Evolutionary conservation across 2,888 invertebrate species (phyloP), one percentile per base, ranked within the genome.

Genomic region (Synanthedon myopaeformis): DNA sequence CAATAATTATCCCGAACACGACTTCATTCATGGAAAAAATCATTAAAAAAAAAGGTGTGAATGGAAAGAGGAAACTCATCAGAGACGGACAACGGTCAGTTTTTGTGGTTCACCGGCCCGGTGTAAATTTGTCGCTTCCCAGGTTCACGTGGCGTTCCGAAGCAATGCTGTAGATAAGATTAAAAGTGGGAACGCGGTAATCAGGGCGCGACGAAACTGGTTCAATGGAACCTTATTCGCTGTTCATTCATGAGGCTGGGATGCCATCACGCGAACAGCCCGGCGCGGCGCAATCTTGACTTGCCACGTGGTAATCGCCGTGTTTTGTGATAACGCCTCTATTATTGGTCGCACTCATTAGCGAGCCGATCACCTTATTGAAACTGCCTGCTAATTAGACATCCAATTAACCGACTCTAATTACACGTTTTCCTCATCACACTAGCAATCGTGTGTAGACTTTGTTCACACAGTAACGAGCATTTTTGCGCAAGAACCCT

Each of bases 1-100:
- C 79, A 85, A 86, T 87, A 85, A 87, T 87, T 86, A 87, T 83
- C 82, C 77, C 79, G 78, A 82, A 86, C 85, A 87, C 85, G 86
- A 87, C 83, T 86, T 83, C 86, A 85, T 85, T 86, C 83, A 85
- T 74, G 76, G 80, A 81, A 84, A 84, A 86, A 83, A 85, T 77
- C 65, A 65, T 65, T 58, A 70, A 74, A 87, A 87, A n/a, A 23
- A 87, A 87, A 87, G 80, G 86, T 85, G 84, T 87, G 87, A 87
- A 87, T 86, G 86, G 74, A 82, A 73, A 76, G 79, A 77, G 81
- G 81, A 79, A 78, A 80, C 76, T 68, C 76, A 71, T 70, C 70
- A 67, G 61, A 60, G 63, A 57, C 61, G 63, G 62, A 61, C 63
- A 58, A 54, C 58, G 63, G 72, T 64, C 72, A 73, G 74, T 81